Conservation (phyloP, 2,113 vertebrate genomes). For the Ciconia boyciana region DNA sequence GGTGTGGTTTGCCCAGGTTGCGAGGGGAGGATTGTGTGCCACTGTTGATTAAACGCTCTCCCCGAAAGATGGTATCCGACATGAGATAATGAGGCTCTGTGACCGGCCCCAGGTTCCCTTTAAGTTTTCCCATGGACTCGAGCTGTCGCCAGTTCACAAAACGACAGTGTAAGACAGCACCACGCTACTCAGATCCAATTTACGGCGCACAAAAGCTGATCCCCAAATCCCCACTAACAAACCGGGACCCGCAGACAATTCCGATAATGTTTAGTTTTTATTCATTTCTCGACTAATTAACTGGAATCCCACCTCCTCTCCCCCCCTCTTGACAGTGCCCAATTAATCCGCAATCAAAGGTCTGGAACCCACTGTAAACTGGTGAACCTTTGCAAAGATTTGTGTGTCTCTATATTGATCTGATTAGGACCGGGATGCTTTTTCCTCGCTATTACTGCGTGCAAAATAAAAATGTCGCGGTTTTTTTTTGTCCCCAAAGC, state of each 20-base stretch:
- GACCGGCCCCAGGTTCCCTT: conserved; percentile 79
- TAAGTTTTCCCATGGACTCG: conserved; percentile 84
- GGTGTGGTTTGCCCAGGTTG: conserved; percentile 29
- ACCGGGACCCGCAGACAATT: conserved; percentile 80
- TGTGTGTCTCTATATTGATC: conserved; percentile 85
- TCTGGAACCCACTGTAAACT: conserved; percentile 79
- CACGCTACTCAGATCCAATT: conserved; percentile 91
- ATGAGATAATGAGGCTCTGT: conserved; percentile 89
- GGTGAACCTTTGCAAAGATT: conserved; percentile 82
- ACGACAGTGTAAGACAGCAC: conserved; percentile 85
- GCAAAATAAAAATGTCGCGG: conserved; percentile 73
- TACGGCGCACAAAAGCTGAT: conserved; percentile 92
- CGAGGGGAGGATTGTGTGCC: conserved; percentile 13
- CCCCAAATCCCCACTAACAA: conserved; percentile 88
- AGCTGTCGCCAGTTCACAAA: conserved; percentile 88
- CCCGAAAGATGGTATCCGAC: conserved; percentile 80
- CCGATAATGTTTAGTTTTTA: conserved; percentile 85
- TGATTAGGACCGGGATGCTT: conserved; percentile 77
- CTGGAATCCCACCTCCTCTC: conserved; percentile 84
- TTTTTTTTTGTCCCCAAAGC: neutral
- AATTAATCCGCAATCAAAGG: conserved; percentile 90
- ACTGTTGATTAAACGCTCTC: conserved; percentile 75
- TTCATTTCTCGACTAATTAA: conserved; percentile 95
- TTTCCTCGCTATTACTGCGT: conserved; percentile 26
- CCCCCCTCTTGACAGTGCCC: conserved; percentile 83